Conservation (phyloP, 2,888 invertebrate genomes). For the Muscina levida region DNA sequence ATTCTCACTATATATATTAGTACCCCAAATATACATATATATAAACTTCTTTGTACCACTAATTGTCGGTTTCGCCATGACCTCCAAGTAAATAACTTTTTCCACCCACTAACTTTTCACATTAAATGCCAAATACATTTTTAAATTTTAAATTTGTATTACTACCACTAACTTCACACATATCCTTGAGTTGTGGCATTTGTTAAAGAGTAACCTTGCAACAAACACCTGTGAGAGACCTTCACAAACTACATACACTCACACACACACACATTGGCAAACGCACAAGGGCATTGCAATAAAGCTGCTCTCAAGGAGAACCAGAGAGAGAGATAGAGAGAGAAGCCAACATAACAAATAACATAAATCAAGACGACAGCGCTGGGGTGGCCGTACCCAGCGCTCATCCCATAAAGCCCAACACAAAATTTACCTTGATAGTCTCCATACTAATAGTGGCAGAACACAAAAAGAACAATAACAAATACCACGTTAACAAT, state of each 20-base stretch:
- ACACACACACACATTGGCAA: not conserved
- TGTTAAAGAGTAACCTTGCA: constrained; percentile 46
- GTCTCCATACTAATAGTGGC: not conserved
- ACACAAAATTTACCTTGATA: not conserved
- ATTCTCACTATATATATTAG: too few species aligned
- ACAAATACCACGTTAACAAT: constrained; percentile 49
- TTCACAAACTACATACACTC: constrained; percentile 38
- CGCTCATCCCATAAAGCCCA: not conserved
- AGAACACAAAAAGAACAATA: not conserved
- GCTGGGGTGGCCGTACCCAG: constrained; percentile 13
- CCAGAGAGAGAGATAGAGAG: not conserved
- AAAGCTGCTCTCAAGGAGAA: constrained; percentile 41
- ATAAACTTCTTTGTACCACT: too few species aligned
- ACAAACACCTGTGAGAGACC: constrained; percentile 63
- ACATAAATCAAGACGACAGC: constrained; percentile 46
- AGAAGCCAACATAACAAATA: constrained; percentile 16
- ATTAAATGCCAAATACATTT: too few species aligned
- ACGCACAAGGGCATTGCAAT: constrained; percentile 53
- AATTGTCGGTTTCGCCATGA: too few species aligned
- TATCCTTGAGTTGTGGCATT: constrained; percentile 21
- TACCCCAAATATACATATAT: too few species aligned
- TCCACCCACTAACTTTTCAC: too few species aligned
- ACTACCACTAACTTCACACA: not conserved
- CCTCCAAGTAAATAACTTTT: too few species aligned
- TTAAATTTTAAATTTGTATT: too few species aligned